Evolutionary conservation across 2,888 invertebrate genomes (phyloP), one percentile per base, ranked within the genome.

Genomic region (Acronicta psi): DNA sequence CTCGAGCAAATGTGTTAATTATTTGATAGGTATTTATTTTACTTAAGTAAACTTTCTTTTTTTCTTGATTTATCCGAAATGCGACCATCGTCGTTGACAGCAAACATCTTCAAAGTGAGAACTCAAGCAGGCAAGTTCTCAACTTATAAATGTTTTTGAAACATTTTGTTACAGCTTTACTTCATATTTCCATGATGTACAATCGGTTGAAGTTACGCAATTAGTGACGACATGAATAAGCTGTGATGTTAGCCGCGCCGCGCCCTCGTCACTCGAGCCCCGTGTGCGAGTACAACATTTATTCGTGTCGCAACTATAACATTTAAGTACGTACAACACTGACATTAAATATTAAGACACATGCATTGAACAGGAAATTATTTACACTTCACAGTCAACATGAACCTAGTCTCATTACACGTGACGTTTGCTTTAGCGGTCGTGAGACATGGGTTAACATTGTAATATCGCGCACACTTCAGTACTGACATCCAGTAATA

Each of bases 101-200:
- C 25, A 25, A 42, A 29, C 11, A 11, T 29, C 14, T 16, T 29
- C 16, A 17, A 31, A 13, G 13, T 31, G 31, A 31, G 11, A 17
- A 17, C 14, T 37, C 20, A n/a, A n/a, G 13, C 20, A 20, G 6
- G 13, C 41, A 41, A 29, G 43, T 44, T 43, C 13, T 2, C 44
- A 44, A 44, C 17, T 36, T 36, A n/a, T 43, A n/a, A 53, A 44
- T 53, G 38, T 38, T 37, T 44, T 25, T 38, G 31, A 53, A 44
- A 53, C 23, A 45, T 54, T 46, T 25, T 31, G 23, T n/a, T 17
- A 52, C 29, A 53, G 40, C 45, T 44, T 14, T 6, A 5, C 38
- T 18, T 44, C 18, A 45, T 38, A 34, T 53, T 25, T 44, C 20
- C 31, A 17, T 20, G 7, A 23, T 7, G 23, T 23, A 6, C 7